Conservation (phyloP, 2,888 invertebrate species). For the Muscina levida region DNA sequence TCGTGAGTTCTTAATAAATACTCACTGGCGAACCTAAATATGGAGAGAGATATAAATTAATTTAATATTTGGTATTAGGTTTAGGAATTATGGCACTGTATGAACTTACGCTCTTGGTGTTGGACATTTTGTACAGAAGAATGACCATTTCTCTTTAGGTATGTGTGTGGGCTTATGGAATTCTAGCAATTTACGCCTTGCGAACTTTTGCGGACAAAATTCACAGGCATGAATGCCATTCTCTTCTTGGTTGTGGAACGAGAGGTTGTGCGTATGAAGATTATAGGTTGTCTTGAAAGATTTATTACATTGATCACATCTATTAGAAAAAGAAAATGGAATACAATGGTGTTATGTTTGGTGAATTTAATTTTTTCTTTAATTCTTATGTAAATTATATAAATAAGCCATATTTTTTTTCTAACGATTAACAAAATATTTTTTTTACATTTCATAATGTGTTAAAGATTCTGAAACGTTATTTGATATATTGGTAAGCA, state of each 20-base stretch:
- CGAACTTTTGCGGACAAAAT: conserved; percentile 76
- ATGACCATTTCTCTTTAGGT: conserved; percentile 73
- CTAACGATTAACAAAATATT: too few relatives aligned
- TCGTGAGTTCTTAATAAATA: conserved; percentile 75
- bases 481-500: too few relatives aligned
- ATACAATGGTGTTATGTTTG: too few relatives aligned
- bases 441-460: too few relatives aligned
- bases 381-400: too few relatives aligned
- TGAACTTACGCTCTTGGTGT: conserved; percentile 71
- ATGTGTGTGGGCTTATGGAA: conserved; percentile 76
- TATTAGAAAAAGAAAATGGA: conserved; percentile 52
- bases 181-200: conserved; percentile 74
- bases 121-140: conserved; percentile 73
- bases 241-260: conserved; percentile 76
- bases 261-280: conserved; percentile 76
- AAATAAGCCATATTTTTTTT: too few relatives aligned
- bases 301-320: conserved; percentile 77
- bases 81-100: too few relatives aligned
- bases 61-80: too few relatives aligned
- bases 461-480: too few relatives aligned
- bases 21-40: conserved; percentile 75
- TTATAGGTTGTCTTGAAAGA: conserved; percentile 76
- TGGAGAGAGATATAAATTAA: not conserved
- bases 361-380: too few relatives aligned
- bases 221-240: conserved; percentile 76